Base-by-base conservation (phyloP, 1,140 invertebrate genomes). In the Pogonomyrmex californicus region DNA sequence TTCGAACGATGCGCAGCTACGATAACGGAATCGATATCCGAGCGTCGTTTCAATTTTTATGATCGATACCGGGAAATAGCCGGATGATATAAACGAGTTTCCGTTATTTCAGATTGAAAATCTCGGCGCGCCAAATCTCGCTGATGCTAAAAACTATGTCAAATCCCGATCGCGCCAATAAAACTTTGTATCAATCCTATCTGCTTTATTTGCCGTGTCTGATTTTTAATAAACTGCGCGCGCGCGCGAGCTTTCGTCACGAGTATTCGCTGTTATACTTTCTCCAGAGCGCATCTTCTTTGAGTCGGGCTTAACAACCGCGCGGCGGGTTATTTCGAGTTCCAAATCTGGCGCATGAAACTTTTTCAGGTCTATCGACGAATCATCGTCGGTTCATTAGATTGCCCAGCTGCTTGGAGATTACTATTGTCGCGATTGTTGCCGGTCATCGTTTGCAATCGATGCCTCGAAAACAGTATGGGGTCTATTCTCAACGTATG, bases 401-500 rank as follows among this genome's bases (percentile, higher is more conserved):
- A 65, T 82, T 44, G 86, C 47, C 86, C 88, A 90, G 86, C 81
- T 90, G 88, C 89, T 71, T 68, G 49, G 36, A 85, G 81, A 87
- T 87, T 86, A 90, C 86, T 78, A 90, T 86, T 87, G 88, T 77
- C 86, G 85, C 71, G 88, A 90, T 90, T 90, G 71, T 90, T 90
- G 89, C 89, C 49, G 88, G 86, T 90, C 89, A 90, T 90, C 89
- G 82, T 90, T 87, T 90, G 89, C 89, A 90, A 90, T 90, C 88
- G 89, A 90, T 90, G 88, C 88, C 51, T 41, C 36, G 63, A 49
- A 58, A 90, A 90, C 88, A 75, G 88, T 89, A 90, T 86, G 83
- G 77, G 85, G 88, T 66, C 87, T 73, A 60, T 78, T 71, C 71
- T 71, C 65, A 36, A 63, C 17, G 81, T 71, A 58, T 65, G 41